Percentiles rank a stretch among this genome's conserved stretches.
Evolutionary conservation across 2,113 vertebrate species (phyloP).

Genomic region (Vulpes ferrilata): DNA sequence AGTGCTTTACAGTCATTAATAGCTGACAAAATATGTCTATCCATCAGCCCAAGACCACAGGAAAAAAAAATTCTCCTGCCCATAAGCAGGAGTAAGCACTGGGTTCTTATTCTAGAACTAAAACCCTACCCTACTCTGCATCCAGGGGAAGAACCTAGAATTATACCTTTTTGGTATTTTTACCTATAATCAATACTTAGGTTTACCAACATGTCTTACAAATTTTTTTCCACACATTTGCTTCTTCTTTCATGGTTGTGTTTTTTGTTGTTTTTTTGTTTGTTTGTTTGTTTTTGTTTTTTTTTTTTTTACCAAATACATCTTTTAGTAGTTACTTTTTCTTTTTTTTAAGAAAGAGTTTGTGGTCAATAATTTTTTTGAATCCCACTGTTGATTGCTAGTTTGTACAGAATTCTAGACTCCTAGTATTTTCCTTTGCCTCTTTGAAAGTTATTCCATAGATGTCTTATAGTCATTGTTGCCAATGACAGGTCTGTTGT

Average conservation of each 20-base stretch:
- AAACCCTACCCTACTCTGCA: neutral
- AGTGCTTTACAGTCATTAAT: neutral
- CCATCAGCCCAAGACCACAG: neutral
- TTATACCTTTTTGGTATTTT: neutral
- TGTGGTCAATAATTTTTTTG: neutral
- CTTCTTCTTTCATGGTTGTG: neutral
- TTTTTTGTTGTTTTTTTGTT: too few relatives aligned
- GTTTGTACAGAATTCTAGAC: neutral
- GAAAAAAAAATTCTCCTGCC: neutral
- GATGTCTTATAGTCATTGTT: neutral
- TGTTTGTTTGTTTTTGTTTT: too few relatives aligned
- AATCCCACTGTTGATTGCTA: neutral
- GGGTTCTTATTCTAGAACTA: neutral
- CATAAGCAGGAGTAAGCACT: neutral
- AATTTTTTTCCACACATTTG: neutral
- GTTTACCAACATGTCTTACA: slow-evolving; percentile 5
- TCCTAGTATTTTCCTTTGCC: neutral
- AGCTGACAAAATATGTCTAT: neutral
- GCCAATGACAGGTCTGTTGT: slow-evolving; percentile 38
- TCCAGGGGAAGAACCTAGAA: neutral
- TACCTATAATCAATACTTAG: slow-evolving; percentile 29
- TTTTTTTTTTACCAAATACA: neutral
- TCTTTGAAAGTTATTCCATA: slow-evolving; percentile 23
- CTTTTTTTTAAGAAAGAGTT: neutral
- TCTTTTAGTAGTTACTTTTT: neutral